Conservation (phyloP, 2,797 vertebrate species). For the Cygnus olor region DNA sequence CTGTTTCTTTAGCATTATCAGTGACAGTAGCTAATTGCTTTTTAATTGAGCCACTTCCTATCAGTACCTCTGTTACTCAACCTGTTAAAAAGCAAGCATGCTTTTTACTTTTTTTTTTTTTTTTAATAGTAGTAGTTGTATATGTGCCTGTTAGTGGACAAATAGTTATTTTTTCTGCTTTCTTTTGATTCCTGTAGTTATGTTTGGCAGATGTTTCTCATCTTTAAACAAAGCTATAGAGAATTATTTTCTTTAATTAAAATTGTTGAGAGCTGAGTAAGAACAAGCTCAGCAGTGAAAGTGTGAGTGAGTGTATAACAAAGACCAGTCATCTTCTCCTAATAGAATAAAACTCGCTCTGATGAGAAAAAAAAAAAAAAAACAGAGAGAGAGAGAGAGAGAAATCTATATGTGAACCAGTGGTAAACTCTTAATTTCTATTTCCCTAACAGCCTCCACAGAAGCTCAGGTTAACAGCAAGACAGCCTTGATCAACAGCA, state of each 20-base stretch:
- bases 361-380: not conserved
- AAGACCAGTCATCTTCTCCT: not conserved
- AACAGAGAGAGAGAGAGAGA: not conserved
- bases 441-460: not conserved
- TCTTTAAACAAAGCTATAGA: not conserved
- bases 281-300: not conserved
- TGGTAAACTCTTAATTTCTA: not conserved
- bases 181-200: not conserved
- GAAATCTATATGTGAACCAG: not conserved
- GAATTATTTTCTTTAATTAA: not conserved
- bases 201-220: not conserved
- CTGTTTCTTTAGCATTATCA: not conserved
- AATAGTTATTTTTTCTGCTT: not conserved
- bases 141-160: not conserved
- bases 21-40: not conserved
- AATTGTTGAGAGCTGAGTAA: not conserved
- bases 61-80: not conserved
- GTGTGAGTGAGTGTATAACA: not conserved
- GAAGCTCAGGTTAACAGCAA: not conserved
- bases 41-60: not conserved
- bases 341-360: not conserved
- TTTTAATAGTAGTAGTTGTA: not conserved
- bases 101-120: not conserved
- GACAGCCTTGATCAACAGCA: not conserved
- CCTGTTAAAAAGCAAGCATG: fast-evolving